Conservation (phyloP, 53 echinoderm and acorn worm species). For the Mesocentrotus franciscanus region DNA sequence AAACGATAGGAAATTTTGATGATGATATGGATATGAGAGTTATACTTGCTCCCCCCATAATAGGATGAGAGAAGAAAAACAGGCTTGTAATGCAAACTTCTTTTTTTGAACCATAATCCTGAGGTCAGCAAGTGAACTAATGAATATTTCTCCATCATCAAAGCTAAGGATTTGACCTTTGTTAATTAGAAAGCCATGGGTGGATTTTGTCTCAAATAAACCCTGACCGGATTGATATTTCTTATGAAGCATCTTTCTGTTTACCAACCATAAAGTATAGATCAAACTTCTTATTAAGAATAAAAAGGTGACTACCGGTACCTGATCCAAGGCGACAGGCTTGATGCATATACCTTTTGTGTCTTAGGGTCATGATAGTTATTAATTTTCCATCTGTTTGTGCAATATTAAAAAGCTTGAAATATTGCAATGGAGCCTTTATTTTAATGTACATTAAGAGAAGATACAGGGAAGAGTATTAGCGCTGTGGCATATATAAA, state of each 20-base stretch:
- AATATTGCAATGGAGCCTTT: background rate
- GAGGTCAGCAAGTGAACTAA: background rate
- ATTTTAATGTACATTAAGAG: background rate
- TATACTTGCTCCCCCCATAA: background rate
- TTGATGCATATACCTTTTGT: background rate
- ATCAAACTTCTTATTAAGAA: background rate
- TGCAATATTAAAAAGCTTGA: background rate
- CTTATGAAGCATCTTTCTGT: background rate
- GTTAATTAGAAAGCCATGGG: slow-evolving; percentile 2
- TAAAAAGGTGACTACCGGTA: background rate
- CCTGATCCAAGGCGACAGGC: background rate
- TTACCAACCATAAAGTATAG: background rate
- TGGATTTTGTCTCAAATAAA: background rate
- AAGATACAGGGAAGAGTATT: background rate
- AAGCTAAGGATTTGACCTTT: background rate
- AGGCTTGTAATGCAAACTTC: background rate
- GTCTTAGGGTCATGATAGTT: background rate
- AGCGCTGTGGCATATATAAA: background rate
- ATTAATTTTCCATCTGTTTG: slow-evolving; percentile 10
- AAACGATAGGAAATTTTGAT: background rate
- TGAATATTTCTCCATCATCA: background rate
- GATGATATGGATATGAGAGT: background rate
- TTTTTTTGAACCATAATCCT: background rate
- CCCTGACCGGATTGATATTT: background rate
- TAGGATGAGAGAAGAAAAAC: background rate